Conservation (phyloP, 2,888 invertebrate species). For the Erannis defoliaria region DNA sequence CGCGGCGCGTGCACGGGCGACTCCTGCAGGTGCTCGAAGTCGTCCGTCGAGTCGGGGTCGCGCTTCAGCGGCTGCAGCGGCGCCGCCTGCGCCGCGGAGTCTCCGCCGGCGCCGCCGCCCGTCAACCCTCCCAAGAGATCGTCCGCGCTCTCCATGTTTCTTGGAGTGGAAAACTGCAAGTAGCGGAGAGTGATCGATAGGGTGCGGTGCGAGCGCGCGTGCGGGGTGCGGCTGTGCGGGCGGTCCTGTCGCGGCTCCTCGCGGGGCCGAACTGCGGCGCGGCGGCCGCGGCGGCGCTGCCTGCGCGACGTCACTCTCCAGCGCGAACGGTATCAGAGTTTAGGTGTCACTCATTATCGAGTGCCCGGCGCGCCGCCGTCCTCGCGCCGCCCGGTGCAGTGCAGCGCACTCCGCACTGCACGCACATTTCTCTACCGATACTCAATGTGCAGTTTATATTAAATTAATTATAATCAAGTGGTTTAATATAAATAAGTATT, state of each 20-base stretch:
- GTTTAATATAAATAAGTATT: neutral
- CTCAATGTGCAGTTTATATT: neutral
- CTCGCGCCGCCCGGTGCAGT: conserved; percentile 3
- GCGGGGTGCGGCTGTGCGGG: conserved; percentile 58
- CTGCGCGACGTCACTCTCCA: conserved; percentile 81
- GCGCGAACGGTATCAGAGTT: conserved; percentile 78
- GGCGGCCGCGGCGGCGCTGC: conserved; percentile 49
- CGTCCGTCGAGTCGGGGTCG: conserved; percentile 90
- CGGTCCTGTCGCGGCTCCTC: conserved; percentile 75
- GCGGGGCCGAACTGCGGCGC: conserved; percentile 73
- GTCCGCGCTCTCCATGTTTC: conserved; percentile 72
- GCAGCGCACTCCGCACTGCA: neutral
- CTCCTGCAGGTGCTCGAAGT: conserved; percentile 89
- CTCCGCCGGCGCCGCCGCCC: conserved; percentile 64
- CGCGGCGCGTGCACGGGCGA: conserved; percentile 64
- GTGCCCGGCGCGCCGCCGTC: conserved; percentile 45
- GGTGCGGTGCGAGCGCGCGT: conserved; percentile 62
- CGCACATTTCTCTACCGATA: neutral
- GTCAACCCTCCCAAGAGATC: conserved; percentile 70
- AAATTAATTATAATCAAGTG: too few species aligned
- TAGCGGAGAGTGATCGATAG: conserved; percentile 63
- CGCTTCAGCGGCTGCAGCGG: conserved; percentile 71
- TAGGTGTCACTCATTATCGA: conserved; percentile 82
- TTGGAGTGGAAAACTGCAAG: conserved; percentile 52
- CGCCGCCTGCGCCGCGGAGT: conserved; percentile 25